Evolutionary conservation across 2,113 vertebrate genomes (phyloP).

Genomic region (Amblyornis subalaris): DNA sequence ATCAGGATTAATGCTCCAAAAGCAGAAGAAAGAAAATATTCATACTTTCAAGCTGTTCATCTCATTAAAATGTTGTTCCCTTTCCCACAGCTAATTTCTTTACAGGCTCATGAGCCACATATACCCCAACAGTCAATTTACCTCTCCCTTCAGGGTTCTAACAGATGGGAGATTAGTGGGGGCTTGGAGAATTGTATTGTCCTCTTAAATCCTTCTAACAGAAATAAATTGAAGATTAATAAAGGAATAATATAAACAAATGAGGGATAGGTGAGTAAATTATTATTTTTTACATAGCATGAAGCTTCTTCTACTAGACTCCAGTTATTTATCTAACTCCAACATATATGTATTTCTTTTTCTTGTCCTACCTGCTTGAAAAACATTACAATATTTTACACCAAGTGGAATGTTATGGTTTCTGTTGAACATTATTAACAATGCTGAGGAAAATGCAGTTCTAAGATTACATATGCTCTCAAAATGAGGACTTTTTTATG

Average conservation of each 20-base stretch:
- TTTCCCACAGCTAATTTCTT: background rate
- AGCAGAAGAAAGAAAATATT: background rate
- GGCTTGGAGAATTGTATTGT: background rate
- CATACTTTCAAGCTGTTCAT: background rate
- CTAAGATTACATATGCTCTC: background rate
- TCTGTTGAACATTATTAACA: background rate
- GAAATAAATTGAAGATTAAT: background rate
- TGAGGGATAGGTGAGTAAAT: background rate
- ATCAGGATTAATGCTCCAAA: background rate
- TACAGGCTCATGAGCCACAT: background rate
- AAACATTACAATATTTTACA: background rate
- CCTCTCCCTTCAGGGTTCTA: background rate
- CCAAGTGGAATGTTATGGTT: background rate
- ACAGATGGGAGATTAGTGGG: background rate
- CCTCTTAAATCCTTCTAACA: background rate
- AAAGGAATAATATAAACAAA: background rate
- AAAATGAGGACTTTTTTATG: background rate
- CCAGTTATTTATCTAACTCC: background rate
- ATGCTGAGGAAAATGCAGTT: background rate
- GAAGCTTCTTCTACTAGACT: background rate
- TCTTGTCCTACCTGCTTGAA: background rate
- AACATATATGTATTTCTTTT: background rate
- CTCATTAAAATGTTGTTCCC: background rate
- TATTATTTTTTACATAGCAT: background rate
- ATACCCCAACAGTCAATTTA: background rate